Evolutionary conservation across 2,113 vertebrate species (phyloP), one percentile per base, ranked within the genome.

Genomic region (Amphiprion ocellaris): DNA sequence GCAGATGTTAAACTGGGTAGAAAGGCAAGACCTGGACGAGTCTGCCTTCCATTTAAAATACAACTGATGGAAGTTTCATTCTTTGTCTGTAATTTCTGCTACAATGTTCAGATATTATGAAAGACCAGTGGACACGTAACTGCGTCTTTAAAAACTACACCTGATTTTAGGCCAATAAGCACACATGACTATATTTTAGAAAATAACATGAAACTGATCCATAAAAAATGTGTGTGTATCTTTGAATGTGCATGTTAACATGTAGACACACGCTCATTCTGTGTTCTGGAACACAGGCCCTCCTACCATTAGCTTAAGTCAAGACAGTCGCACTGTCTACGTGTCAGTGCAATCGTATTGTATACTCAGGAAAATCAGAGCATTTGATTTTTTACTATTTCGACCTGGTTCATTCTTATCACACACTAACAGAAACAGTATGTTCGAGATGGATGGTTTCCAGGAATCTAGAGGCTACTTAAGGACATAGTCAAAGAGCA

Each of bases 391-490:
- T 62, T 61, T 7, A 19, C 30, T 21, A 46, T 74, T 53, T 62
- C 0, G 0, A 46, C 47, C 16, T 19, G n/a, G 52, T 46, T 79
- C 3, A 30, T 24, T 64, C n/a, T 58, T 33, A 52, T 73, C 4
- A 46, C 28, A 50, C 46, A 4, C 15, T 16, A 30, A 1, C 5
- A 75, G 37, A 58, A 46, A 28, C 44, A 17, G 39, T 3, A 5
- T 10, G 49, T 4, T 28, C 9, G 17, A 59, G 49, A 71, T 26
- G 54, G 0, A n/a, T 23, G 33, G 54, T 75, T 30, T 79, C 0
- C 2, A 47, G 53, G 53, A 79, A 81, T 81, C 44, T 56, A 52
- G 62, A 77, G 66, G 82, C 59, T 59, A 71, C n/a, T 50, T 62
- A 21, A 71, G 81, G 74, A 70, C 72, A 70, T 8, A 6, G 33